A percentile compares a stretch with the other conserved stretches of the same genome.
Evolutionary conservation across 2,797 vertebrate species (phyloP).

Genomic region (Esox lucius): DNA sequence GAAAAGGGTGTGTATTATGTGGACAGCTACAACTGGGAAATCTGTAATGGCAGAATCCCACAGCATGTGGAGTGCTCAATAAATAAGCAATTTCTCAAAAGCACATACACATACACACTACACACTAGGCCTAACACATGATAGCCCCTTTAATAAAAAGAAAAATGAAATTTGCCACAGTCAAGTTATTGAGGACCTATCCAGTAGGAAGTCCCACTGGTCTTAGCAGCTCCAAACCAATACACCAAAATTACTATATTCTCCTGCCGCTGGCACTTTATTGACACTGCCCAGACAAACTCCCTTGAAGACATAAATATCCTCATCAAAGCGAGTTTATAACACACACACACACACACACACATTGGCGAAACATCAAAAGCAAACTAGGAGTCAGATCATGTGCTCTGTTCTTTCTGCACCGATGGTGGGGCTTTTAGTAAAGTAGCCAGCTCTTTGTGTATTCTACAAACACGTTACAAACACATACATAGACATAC

Average conservation of each 20-base stretch:
- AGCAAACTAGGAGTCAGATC: neutral
- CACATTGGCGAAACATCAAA: neutral
- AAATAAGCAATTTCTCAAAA: neutral
- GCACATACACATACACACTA: neutral
- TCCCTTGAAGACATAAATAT: neutral
- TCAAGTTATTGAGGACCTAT: neutral
- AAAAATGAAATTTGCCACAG: neutral
- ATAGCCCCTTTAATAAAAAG: neutral
- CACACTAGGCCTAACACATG: neutral
- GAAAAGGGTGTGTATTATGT: too few relatives aligned
- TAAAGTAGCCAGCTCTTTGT: neutral
- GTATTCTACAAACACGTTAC: neutral
- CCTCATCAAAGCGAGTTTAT: conserved; percentile 3
- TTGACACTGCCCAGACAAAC: neutral
- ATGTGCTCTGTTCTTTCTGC: neutral
- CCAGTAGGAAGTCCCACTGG: neutral
- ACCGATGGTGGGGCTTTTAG: neutral
- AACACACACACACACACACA: neutral
- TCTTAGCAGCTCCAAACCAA: neutral
- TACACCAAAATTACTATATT: neutral
- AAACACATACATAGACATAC: neutral
- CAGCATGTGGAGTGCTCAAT: neutral
- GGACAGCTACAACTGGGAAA: neutral
- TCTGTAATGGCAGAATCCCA: neutral
- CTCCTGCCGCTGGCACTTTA: neutral